Conservation (phyloP, 2,113 vertebrate genomes). For the Epinephelus lanceolatus region DNA sequence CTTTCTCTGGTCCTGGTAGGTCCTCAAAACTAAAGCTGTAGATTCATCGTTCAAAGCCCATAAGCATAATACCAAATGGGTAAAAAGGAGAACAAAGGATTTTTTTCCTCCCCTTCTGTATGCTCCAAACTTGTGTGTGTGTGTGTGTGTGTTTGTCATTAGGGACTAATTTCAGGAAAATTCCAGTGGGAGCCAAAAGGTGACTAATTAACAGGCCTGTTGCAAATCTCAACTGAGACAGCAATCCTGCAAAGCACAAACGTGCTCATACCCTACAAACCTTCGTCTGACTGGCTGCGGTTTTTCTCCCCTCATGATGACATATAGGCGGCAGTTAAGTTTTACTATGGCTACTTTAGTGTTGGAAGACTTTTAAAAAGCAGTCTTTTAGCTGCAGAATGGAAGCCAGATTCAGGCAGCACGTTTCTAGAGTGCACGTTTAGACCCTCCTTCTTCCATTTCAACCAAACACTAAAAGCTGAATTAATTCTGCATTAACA, state of each 20-base stretch:
- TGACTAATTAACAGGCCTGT: slow-evolving; percentile 56
- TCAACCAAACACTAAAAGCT: not conserved
- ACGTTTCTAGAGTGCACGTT: not conserved
- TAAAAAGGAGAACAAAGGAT: not conserved
- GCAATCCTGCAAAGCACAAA: slow-evolving; percentile 19
- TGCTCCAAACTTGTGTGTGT: not conserved
- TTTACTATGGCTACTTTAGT: slow-evolving; percentile 32
- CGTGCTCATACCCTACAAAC: slow-evolving; percentile 39
- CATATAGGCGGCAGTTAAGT: slow-evolving; percentile 22
- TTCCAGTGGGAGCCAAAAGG: slow-evolving; percentile 45
- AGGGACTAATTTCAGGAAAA: slow-evolving; percentile 55
- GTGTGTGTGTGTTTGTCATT: slow-evolving; percentile 43
- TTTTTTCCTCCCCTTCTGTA: not conserved
- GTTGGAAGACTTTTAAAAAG: not conserved
- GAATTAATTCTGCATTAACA: slow-evolving; percentile 2
- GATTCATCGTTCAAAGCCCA: not conserved
- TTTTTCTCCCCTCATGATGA: slow-evolving; percentile 17
- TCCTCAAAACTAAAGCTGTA: not conserved
- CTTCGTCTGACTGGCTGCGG: slow-evolving; percentile 47
- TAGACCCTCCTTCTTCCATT: not conserved
- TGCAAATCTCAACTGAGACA: slow-evolving; percentile 43
- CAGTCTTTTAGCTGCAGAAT: slow-evolving; percentile 2
- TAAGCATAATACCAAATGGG: not conserved
- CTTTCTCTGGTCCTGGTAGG: not conserved
- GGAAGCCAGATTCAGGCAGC: slow-evolving; percentile 3